phyloP scores from a whole-genome alignment of 2,113 vertebrate species.

The Phyllopteryx taeniolatus region DNA sequence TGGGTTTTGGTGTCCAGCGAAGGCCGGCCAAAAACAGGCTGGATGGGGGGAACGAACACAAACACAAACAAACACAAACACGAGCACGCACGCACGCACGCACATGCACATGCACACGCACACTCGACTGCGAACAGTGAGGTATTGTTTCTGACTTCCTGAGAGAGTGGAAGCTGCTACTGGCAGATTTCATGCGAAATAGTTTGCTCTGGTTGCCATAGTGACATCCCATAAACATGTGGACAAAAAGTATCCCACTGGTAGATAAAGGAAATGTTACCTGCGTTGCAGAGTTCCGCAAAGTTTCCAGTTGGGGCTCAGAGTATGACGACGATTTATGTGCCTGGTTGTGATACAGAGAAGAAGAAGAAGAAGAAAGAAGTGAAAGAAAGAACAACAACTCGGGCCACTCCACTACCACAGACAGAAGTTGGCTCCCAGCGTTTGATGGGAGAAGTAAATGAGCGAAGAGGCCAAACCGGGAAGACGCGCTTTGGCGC shows the following conservation, averaged over 20 bases:
- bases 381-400: background rate
- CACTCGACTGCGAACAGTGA: constrained; percentile 62
- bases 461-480: constrained; percentile 3
- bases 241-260: constrained; percentile 5
- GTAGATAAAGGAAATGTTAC: background rate
- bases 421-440: background rate
- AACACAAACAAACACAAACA: constrained; percentile 17
- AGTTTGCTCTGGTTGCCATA: constrained; percentile 2
- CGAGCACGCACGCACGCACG: constrained; percentile 12
- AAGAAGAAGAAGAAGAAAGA: background rate
- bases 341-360: background rate
- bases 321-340: background rate
- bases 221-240: constrained; percentile 11
- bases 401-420: background rate
- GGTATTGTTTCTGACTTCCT: constrained; percentile 73
- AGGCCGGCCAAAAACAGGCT: constrained; percentile 15
- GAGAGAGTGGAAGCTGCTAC: constrained; percentile 47
- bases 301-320: background rate
- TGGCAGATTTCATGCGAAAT: constrained; percentile 34
- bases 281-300: background rate
- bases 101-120: background rate
- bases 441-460: background rate
- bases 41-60: constrained; percentile 4
- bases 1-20: constrained; percentile 53
- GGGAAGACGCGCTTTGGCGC: constrained; percentile 2